Conservation (phyloP, 2,888 invertebrate genomes). For the Chrysodeixis includens region DNA sequence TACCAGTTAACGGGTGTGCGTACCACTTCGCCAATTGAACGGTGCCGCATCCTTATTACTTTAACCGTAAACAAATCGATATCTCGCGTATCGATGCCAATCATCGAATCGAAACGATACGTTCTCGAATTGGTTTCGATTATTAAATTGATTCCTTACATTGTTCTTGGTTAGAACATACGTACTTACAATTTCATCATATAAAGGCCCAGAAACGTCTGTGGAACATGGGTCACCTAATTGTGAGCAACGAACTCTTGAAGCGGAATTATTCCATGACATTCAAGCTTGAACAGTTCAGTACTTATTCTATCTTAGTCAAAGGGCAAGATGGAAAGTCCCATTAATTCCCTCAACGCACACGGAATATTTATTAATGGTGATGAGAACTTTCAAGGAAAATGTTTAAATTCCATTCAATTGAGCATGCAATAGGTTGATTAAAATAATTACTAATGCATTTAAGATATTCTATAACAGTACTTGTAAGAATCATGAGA, state of each 20-base stretch:
- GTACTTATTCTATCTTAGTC: background rate
- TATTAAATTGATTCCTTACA: conserved; percentile 13
- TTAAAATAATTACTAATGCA: no score
- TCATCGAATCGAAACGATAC: conserved; percentile 61
- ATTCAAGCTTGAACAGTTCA: background rate
- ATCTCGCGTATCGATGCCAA: conserved; percentile 59
- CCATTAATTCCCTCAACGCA: background rate
- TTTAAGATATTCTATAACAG: no score
- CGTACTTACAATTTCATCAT: background rate
- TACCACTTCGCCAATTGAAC: conserved; percentile 70
- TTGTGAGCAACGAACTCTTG: background rate
- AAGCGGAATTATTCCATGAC: background rate
- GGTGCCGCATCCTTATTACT: conserved; percentile 65
- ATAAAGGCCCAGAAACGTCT: background rate
- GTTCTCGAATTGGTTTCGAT: conserved; percentile 24
- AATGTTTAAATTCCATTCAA: background rate
- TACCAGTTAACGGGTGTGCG: conserved; percentile 60
- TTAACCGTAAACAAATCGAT: conserved; percentile 68
- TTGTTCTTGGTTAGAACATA: conserved; percentile 7
- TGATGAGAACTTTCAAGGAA: no score
- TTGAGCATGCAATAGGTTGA: no score
- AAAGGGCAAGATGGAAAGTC: conserved; percentile 4
- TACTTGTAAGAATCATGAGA: background rate
- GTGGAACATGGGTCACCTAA: background rate
- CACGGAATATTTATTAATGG: conserved; percentile 1